Conservation (phyloP, 2,888 invertebrate genomes). For the Drosophila kanekoi region DNA sequence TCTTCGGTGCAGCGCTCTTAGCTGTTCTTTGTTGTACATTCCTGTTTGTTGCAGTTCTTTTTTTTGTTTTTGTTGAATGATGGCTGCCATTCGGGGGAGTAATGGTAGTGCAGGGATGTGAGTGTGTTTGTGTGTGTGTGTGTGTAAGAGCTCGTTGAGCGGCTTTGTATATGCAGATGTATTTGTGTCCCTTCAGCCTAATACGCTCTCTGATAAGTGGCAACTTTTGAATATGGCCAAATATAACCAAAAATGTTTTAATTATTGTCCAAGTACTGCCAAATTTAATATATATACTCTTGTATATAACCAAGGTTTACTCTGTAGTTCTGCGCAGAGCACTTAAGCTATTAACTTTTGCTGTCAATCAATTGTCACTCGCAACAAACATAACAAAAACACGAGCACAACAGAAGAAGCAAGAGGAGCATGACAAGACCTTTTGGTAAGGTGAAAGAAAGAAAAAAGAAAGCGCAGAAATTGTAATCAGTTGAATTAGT, state of each 20-base stretch:
- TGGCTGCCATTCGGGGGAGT: constrained; percentile 59
- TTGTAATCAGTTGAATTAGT: constrained; percentile 24
- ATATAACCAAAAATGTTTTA: constrained; percentile 58
- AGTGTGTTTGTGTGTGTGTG: constrained; percentile 13
- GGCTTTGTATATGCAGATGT: constrained; percentile 38
- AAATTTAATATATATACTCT: constrained; percentile 20
- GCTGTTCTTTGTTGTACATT: neutral
- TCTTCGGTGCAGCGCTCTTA: neutral
- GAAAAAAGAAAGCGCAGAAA: constrained; percentile 22
- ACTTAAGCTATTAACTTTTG: constrained; percentile 73
- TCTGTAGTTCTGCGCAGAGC: constrained; percentile 22
- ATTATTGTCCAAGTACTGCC: constrained; percentile 53
- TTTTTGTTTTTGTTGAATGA: constrained; percentile 57
- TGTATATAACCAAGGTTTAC: constrained; percentile 11
- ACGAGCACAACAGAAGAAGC: constrained; percentile 17
- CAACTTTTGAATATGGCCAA: constrained; percentile 44
- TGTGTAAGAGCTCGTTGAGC: constrained; percentile 29
- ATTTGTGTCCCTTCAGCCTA: constrained; percentile 52
- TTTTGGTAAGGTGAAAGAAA: constrained; percentile 27
- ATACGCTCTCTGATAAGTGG: constrained; percentile 35
- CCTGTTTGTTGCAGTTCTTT: constrained; percentile 31
- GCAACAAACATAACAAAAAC: constrained; percentile 39
- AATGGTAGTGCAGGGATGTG: constrained; percentile 43
- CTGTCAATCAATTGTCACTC: constrained; percentile 79
- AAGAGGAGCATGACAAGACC: constrained; percentile 64